These are phyloP conservation scores for Phortica okadai DNA, from an alignment of 2,888 invertebrate genomes.

Conservation along the genomic window DNA sequence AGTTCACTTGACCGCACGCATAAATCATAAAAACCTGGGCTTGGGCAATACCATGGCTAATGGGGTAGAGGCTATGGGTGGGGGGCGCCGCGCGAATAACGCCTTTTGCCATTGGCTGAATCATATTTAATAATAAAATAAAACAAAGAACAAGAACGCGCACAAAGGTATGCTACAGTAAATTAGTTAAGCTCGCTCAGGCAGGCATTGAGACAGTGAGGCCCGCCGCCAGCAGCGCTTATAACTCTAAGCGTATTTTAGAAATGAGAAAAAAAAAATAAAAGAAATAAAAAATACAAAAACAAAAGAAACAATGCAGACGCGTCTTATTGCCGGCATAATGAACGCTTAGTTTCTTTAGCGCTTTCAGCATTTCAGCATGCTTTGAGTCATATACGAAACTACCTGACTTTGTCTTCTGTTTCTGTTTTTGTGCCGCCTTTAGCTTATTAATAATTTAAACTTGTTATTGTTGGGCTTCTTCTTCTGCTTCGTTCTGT, in stretches of 20 bases:
- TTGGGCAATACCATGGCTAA: background rate
- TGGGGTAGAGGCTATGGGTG: background rate
- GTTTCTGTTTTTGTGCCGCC: background rate
- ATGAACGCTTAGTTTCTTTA: too few relatives aligned
- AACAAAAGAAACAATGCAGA: too few relatives aligned
- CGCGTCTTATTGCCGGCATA: too few relatives aligned
- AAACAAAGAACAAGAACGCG: slow-evolving; percentile 28
- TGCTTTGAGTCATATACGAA: background rate
- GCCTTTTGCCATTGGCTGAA: slow-evolving; percentile 23
- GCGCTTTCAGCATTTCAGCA: too few relatives aligned
- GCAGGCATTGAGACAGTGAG: slow-evolving; percentile 26
- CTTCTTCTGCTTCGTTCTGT: background rate
- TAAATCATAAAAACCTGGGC: slow-evolving; percentile 53
- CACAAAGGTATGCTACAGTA: slow-evolving; percentile 24
- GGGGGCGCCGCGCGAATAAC: background rate
- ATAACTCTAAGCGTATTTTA: background rate
- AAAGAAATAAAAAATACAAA: too few relatives aligned
- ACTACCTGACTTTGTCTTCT: background rate
- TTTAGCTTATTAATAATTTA: slow-evolving; percentile 19
- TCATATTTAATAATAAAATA: slow-evolving; percentile 44
- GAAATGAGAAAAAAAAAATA: background rate
- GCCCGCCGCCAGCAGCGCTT: background rate
- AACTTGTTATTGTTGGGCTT: slow-evolving; percentile 49
- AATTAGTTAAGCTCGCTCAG: background rate
- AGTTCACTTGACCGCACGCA: slow-evolving; percentile 68